These are phyloP conservation scores for Cyphomyrmex costatus DNA, from an alignment of 1,140 invertebrate species.

Conservation along the genomic window DNA sequence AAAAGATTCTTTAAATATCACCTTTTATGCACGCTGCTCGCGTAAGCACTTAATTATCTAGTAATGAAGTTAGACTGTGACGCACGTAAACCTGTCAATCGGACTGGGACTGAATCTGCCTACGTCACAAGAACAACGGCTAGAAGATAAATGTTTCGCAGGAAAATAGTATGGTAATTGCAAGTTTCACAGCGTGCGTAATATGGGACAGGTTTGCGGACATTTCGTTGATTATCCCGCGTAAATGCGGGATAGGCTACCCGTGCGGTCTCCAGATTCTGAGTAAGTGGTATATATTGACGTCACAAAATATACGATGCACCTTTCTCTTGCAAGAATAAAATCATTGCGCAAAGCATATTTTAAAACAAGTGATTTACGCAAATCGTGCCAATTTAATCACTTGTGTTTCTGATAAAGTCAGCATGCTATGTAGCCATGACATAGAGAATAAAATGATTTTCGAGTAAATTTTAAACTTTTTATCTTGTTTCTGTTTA, in stretches of 20 bases:
- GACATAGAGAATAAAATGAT: neutral
- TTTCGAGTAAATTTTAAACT: neutral
- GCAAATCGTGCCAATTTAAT: neutral
- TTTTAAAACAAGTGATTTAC: conserved; percentile 36
- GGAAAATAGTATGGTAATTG: conserved; percentile 28
- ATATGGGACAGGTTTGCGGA: neutral
- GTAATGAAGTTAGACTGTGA: conserved; percentile 1
- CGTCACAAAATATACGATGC: conserved; percentile 29
- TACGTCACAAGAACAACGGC: conserved; percentile 18
- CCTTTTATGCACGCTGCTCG: neutral
- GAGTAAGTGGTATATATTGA: conserved; percentile 58
- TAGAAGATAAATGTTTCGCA: conserved; percentile 15
- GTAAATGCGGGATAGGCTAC: neutral
- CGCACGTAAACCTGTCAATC: neutral
- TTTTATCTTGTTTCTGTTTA: neutral
- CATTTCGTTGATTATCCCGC: neutral
- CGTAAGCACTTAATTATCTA: neutral
- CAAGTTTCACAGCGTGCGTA: neutral
- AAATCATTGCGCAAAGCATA: conserved; percentile 18
- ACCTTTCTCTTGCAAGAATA: conserved; percentile 62
- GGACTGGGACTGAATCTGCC: neutral
- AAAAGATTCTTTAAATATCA: neutral
- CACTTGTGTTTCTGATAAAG: neutral
- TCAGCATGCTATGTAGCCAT: neutral
- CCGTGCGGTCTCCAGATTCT: conserved; percentile 27